Conservation (phyloP, 2,797 vertebrate species). For the Oreochromis grahami region DNA sequence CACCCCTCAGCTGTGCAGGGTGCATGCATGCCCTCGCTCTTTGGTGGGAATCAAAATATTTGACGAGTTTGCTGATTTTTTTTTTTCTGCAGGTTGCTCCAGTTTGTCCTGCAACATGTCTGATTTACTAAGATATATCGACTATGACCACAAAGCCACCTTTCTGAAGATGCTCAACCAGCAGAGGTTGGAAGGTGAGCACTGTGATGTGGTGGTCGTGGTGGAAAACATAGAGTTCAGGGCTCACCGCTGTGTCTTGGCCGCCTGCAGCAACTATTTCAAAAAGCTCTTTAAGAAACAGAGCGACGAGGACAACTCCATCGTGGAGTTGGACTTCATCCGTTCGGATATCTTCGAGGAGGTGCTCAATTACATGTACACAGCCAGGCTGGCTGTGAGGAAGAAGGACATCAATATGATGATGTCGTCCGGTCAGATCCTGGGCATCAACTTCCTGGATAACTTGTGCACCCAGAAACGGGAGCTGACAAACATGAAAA, state of each 20-base stretch:
- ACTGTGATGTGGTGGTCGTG: slow-evolving; percentile 94
- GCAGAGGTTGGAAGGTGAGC: slow-evolving; percentile 92
- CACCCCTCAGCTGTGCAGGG: slow-evolving; percentile 36
- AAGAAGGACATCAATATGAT: slow-evolving; percentile 96
- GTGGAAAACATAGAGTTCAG: slow-evolving; percentile 96
- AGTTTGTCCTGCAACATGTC: slow-evolving; percentile 82
- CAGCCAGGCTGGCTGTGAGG: slow-evolving; percentile 89
- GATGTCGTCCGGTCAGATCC: slow-evolving; percentile 95
- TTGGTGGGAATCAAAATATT: neutral
- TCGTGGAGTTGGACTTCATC: slow-evolving; percentile 95
- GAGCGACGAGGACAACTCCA: slow-evolving; percentile 92
- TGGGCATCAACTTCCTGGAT: slow-evolving; percentile 93
- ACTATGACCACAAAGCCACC: slow-evolving; percentile 95
- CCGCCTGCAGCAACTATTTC: slow-evolving; percentile 95
- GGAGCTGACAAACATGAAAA: slow-evolving; percentile 89
- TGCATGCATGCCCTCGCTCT: neutral
- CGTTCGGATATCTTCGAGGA: slow-evolving; percentile 95
- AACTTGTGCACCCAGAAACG: slow-evolving; percentile 95
- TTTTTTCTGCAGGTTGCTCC: slow-evolving; percentile 40
- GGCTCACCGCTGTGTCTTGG: slow-evolving; percentile 91
- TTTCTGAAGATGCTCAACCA: slow-evolving; percentile 95
- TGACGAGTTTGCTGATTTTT: neutral
- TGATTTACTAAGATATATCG: slow-evolving; percentile 95
- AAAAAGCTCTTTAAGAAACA: slow-evolving; percentile 97
- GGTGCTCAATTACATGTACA: slow-evolving; percentile 97